phyloP scores from a whole-genome alignment of 2,888 invertebrate species.

The Ptychoptera albimana region DNA sequence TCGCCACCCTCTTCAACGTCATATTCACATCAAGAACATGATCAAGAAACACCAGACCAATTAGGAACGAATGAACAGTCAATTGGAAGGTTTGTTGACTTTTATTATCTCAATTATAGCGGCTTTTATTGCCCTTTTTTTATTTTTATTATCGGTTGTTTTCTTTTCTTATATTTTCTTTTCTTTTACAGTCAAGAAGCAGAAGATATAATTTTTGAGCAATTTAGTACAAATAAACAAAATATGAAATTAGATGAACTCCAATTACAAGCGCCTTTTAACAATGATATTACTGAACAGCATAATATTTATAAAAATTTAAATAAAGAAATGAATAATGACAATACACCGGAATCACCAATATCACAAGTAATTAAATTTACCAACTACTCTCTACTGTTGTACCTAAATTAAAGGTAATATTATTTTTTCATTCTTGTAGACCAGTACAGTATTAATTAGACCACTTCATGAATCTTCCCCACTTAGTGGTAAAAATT shows the following conservation, averaged over 20 bases:
- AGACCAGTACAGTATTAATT: slow-evolving; percentile 29
- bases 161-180: too few species aligned
- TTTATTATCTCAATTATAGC: too few species aligned
- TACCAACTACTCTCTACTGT: not conserved
- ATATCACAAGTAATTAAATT: slow-evolving; percentile 24
- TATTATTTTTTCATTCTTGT: slow-evolving; percentile 3
- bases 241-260: too few species aligned
- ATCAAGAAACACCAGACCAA: slow-evolving; percentile 15
- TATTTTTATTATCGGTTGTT: too few species aligned
- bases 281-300: too few species aligned
- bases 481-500: slow-evolving; percentile 24
- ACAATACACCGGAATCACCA: slow-evolving; percentile 25
- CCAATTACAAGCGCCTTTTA: too few species aligned
- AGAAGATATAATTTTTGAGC: slow-evolving; percentile 24
- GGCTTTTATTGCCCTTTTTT: too few species aligned
- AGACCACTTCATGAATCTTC: slow-evolving; percentile 27
- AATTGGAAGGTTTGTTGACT: slow-evolving; percentile 15
- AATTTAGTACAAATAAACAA: too few species aligned
- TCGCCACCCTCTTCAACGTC: slow-evolving; percentile 31
- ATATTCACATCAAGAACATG: slow-evolving; percentile 25
- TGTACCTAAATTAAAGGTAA: not conserved
- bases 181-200: slow-evolving; percentile 19
- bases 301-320: not conserved
- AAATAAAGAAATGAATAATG: not conserved
- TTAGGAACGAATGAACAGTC: slow-evolving; percentile 24